Base-by-base conservation (phyloP, 1,140 invertebrate species). In the Armadillidium nasatum region DNA sequence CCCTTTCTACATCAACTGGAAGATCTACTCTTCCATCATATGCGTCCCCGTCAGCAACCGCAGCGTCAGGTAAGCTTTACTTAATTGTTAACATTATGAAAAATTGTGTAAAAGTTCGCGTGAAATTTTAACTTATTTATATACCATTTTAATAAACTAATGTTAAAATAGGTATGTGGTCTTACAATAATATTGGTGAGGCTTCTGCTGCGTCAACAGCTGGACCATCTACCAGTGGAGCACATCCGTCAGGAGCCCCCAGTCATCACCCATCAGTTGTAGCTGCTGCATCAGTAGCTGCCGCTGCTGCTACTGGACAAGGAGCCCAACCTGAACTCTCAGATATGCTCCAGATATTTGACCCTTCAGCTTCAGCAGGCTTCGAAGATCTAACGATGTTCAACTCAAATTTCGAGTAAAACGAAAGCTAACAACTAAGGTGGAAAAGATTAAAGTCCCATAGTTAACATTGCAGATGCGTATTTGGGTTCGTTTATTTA, bases 1-100 rank as follows among this genome's bases (percentile, higher is more conserved):
- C 90, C 90, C 44, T 90, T 89, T 68, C 88, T 89, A 45, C 88
- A 88, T 78, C 88, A 89, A 77, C 87, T 89, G 69, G 86, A 89
- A 46, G 90, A 89, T 86, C 87, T 86, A 46, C 83, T 80, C 78
- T 82, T 46, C 80, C 84, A 76, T 81, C 80, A 69, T 80, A 81
- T 74, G 74, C 74, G 7, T 46, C 76, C 46, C 72, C 82, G 50
- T 13, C 50, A 13, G 50, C 50, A 13, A 60, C 50, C 19, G 50
- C 50, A 13, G 50, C 50, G 19, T 60, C 50, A 60, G 50, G 50
- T 60, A 60, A 13, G 50, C 11, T 2, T 60, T 33, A 33, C 50
- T 15, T 7, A 60, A 60, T 2, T 13, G 50, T 15, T 60, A n/a
- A 7, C 7, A 15, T 60, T 60, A 33, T 33, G 6, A 33, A 33